Evolutionary conservation across 2,888 invertebrate species (phyloP).

Genomic region (Pandemis corylana): DNA sequence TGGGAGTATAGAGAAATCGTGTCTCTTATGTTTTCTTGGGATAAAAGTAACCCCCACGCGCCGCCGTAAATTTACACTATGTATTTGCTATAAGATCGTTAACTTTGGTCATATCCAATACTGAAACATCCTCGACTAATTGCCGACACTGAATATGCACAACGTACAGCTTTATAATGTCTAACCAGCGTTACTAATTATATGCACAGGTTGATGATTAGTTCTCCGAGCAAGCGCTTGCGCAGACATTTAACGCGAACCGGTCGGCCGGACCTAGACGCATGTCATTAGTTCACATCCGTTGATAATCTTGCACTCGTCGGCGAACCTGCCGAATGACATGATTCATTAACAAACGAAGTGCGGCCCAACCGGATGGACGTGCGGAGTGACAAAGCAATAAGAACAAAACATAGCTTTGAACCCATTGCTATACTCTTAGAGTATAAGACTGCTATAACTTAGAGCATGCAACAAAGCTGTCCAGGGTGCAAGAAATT

Average conservation of each 20-base stretch:
- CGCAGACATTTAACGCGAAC: slow-evolving; percentile 9
- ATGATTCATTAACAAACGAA: slow-evolving; percentile 52
- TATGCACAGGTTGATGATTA: slow-evolving; percentile 3
- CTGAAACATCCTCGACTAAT: not conserved
- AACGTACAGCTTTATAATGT: slow-evolving; percentile 10
- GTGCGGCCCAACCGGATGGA: slow-evolving; percentile 42
- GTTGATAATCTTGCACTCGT: slow-evolving; percentile 27
- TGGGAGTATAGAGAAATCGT: too few relatives aligned
- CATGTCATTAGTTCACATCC: slow-evolving; percentile 33
- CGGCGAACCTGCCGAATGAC: slow-evolving; percentile 45
- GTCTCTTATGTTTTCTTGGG: too few relatives aligned
- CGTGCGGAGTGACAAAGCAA: slow-evolving; percentile 22
- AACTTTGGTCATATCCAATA: too few relatives aligned
- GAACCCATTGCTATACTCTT: not conserved
- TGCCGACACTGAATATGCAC: not conserved
- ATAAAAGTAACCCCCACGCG: too few relatives aligned
- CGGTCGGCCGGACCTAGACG: slow-evolving; percentile 12
- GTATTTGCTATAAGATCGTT: too few relatives aligned
- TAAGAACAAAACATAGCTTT: slow-evolving; percentile 9
- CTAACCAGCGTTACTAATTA: slow-evolving; percentile 20
- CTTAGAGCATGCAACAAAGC: too few relatives aligned
- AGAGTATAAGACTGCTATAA: too few relatives aligned
- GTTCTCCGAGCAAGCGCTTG: slow-evolving; percentile 5
- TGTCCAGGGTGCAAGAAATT: too few relatives aligned
- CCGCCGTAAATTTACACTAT: too few relatives aligned